phyloP scores from a whole-genome alignment of 2,797 vertebrate species.

The Chiloscyllium punctatum region DNA sequence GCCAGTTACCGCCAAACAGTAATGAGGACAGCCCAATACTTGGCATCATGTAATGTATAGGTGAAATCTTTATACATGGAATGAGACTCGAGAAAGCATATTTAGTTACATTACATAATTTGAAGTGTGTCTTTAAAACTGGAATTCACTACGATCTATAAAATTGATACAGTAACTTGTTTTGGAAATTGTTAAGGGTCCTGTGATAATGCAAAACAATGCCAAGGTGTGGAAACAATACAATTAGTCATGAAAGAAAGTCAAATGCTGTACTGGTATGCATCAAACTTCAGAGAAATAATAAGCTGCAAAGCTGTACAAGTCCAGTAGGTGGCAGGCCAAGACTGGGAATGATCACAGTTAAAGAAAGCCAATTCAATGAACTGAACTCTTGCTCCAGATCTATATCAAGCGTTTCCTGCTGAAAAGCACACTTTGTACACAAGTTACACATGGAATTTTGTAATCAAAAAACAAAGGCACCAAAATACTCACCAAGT shows the following conservation, averaged over 20 bases:
- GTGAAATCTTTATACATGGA: neutral
- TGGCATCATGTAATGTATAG: neutral
- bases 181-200: neutral
- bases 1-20: neutral
- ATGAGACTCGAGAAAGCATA: neutral
- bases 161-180: neutral
- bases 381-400: neutral
- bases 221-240: neutral
- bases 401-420: neutral
- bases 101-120: neutral
- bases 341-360: neutral
- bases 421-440: neutral
- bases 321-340: neutral
- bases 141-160: neutral
- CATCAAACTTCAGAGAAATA: neutral
- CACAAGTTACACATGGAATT: neutral
- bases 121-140: neutral
- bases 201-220: neutral
- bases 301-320: neutral
- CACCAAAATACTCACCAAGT: neutral
- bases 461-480: neutral
- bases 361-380: neutral
- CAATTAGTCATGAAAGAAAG: neutral
- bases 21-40: neutral
- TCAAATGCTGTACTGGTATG: neutral